A percentile compares a stretch with the other conserved stretches of the same genome.
These are phyloP conservation scores for Australoheros facetus DNA, from an alignment of 2,797 vertebrate species.

Conservation along the genomic window DNA sequence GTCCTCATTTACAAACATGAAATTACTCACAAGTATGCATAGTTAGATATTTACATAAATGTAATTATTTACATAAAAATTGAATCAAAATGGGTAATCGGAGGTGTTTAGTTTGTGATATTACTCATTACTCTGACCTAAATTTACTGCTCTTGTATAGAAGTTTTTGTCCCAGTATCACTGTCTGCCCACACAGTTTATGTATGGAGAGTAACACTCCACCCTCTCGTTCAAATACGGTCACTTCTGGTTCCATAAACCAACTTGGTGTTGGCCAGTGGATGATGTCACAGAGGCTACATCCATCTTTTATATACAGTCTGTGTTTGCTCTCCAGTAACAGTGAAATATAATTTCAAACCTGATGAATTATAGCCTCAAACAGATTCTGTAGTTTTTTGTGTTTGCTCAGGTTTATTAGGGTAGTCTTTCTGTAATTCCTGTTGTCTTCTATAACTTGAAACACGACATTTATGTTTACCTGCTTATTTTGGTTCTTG, in stretches of 20 bases:
- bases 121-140: too few relatives aligned
- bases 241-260: fast-evolving
- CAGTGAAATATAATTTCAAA: background rate
- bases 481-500: background rate
- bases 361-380: background rate
- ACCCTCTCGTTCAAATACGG: background rate
- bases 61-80: too few relatives aligned
- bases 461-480: too few relatives aligned
- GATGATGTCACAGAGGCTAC: too few relatives aligned
- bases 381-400: background rate
- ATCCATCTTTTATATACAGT: too few relatives aligned
- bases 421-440: background rate
- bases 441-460: background rate
- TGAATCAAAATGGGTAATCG: too few relatives aligned
- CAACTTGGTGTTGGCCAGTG: background rate
- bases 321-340: background rate
- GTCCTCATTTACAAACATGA: too few relatives aligned
- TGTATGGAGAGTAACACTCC: background rate
- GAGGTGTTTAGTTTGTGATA: too few relatives aligned
- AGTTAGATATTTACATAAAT: too few relatives aligned
- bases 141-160: too few relatives aligned
- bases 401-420: background rate
- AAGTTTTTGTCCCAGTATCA: background rate
- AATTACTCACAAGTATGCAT: too few relatives aligned
- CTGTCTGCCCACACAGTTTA: background rate